Conservation (phyloP, 2,113 vertebrate species). For the Anguilla japonica region DNA sequence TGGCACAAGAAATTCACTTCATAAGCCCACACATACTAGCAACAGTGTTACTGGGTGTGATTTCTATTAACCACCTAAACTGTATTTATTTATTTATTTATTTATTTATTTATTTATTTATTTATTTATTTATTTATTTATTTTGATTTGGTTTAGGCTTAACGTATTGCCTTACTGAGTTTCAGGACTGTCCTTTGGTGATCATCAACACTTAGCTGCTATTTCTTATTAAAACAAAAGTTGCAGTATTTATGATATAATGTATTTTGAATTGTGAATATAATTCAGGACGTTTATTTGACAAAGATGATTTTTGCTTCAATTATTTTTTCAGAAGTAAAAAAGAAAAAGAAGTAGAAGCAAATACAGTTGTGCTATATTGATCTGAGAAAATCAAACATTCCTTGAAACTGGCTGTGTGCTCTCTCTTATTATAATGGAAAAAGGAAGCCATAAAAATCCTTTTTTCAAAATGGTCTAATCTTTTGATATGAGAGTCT, state of each 20-base stretch:
- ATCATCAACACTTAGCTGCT: background rate
- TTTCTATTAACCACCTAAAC: background rate
- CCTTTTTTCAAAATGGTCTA: slow-evolving; percentile 46
- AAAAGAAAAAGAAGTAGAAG: slow-evolving; percentile 22
- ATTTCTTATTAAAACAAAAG: slow-evolving; percentile 25
- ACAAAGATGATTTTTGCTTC: background rate
- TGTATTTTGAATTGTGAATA: slow-evolving; percentile 28
- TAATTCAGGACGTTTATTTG: slow-evolving; percentile 24
- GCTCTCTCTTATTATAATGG: slow-evolving; percentile 34
- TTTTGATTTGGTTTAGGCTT: background rate
- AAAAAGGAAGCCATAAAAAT: slow-evolving; percentile 34
- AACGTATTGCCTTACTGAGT: background rate
- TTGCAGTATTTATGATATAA: slow-evolving; percentile 20
- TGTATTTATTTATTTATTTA: background rate
- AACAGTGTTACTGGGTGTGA: background rate
- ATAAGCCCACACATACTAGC: background rate
- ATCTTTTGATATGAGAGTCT: slow-evolving; percentile 47
- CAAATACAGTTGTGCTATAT: slow-evolving; percentile 21
- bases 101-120: background rate
- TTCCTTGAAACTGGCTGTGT: slow-evolving; percentile 35
- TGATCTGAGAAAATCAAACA: slow-evolving; percentile 41
- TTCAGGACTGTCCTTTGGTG: background rate
- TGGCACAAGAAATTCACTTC: too few species aligned
- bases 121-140: background rate
- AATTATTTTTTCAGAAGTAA: slow-evolving; percentile 16